Conservation (phyloP, 2,888 invertebrate genomes). For the Lasioglossum calceatum region DNA sequence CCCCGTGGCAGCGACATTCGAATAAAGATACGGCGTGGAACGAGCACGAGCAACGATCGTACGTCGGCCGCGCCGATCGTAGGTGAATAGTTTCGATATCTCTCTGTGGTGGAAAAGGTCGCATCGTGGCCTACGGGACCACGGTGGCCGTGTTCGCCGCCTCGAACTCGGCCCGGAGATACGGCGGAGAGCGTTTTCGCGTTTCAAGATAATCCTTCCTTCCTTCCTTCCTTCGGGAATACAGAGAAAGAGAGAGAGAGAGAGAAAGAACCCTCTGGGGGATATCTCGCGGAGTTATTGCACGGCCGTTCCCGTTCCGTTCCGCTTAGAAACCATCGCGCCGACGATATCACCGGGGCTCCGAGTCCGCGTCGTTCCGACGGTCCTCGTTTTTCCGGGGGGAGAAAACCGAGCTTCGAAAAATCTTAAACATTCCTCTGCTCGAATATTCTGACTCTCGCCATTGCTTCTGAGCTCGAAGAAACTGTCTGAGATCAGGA, state of each 20-base stretch:
- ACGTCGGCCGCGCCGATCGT: conserved; percentile 46
- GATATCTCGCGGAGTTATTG: conserved; percentile 69
- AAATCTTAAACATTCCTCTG: not conserved
- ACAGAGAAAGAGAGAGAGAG: not conserved
- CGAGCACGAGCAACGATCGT: conserved; percentile 18
- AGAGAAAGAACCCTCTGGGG: conserved; percentile 41
- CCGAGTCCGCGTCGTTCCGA: conserved; percentile 1
- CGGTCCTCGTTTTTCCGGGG: conserved; percentile 37
- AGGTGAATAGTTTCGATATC: conserved; percentile 70
- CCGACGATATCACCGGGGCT: conserved; percentile 40
- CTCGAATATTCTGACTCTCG: not conserved
- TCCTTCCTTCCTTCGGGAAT: conserved; percentile 36
- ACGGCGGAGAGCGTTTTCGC: conserved; percentile 83
- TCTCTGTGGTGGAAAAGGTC: conserved; percentile 37
- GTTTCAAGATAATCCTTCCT: conserved; percentile 81
- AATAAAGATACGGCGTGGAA: conserved; percentile 29
- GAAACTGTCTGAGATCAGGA: not conserved
- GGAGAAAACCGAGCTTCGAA: not conserved
- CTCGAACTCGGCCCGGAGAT: conserved; percentile 72
- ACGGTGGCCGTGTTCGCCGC: conserved; percentile 64
- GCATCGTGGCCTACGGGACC: conserved; percentile 48
- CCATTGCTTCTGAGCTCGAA: not conserved
- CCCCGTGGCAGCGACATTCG: conserved; percentile 11
- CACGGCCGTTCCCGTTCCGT: conserved; percentile 35
- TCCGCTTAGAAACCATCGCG: conserved; percentile 49